phyloP scores from a whole-genome alignment of 2,797 vertebrate genomes.

The Halcyon leucocephala region DNA sequence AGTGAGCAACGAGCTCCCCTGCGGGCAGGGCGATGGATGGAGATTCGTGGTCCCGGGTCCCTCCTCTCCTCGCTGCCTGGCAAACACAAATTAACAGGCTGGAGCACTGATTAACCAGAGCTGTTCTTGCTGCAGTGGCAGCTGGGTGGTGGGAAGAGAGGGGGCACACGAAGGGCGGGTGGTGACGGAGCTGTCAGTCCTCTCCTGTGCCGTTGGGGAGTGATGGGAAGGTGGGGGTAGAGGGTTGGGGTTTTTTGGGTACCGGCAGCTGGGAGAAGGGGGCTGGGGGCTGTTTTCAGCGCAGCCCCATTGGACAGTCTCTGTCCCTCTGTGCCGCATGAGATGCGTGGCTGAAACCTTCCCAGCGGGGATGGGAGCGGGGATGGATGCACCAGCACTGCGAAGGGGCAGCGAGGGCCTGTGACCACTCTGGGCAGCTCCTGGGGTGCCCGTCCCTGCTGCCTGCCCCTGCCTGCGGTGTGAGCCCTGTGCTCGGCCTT shows the following conservation, averaged over 20 bases:
- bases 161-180: constrained; percentile 41
- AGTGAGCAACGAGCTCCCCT: not conserved
- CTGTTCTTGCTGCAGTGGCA: constrained; percentile 52
- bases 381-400: fast-evolving
- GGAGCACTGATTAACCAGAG: constrained; percentile 54
- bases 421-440: not conserved
- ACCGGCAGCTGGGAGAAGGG: not conserved
- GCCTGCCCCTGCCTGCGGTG: not conserved
- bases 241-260: not conserved
- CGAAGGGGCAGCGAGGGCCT: not conserved
- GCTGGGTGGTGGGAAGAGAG: constrained; percentile 66
- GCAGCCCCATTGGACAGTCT: not conserved
- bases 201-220: not conserved
- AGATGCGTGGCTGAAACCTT: not conserved
- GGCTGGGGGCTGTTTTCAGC: not conserved
- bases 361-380: not conserved
- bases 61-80: not conserved
- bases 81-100: constrained; percentile 10
- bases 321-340: not conserved
- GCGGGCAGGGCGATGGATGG: fast-evolving
- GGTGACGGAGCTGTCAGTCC: constrained; percentile 57
- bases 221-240: constrained; percentile 16
- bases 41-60: not conserved
- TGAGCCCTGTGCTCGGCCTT: fast-evolving
- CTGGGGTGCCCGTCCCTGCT: not conserved